These are phyloP conservation scores for Nothoprocta pentlandii DNA, from an alignment of 2,113 vertebrate genomes.

Conservation along the genomic window DNA sequence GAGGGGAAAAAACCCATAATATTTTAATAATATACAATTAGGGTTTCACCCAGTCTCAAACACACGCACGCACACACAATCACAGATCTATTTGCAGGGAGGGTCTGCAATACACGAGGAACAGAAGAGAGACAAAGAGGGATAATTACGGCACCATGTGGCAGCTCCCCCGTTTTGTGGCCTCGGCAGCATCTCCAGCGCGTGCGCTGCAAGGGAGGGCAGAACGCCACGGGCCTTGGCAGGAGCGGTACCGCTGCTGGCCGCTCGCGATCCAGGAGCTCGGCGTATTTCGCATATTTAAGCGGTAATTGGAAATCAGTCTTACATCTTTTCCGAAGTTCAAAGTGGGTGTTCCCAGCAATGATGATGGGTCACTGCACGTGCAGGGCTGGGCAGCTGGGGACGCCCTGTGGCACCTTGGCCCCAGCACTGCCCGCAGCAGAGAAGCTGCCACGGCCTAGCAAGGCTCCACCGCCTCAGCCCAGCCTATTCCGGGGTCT, in stretches of 20 bases:
- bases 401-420: too few relatives aligned
- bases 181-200: background rate
- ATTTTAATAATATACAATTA: conserved; percentile 77
- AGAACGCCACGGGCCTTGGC: background rate
- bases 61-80: background rate
- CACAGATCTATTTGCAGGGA: background rate
- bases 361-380: fast-evolving
- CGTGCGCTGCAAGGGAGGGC: background rate
- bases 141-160: conserved; percentile 22
- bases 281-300: background rate
- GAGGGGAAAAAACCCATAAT: conserved; percentile 50
- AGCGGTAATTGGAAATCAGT: background rate
- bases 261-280: background rate
- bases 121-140: conserved; percentile 15
- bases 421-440: background rate
- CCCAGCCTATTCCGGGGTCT: background rate
- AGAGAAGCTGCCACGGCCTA: background rate
- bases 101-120: background rate
- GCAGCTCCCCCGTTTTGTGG: conserved; percentile 2
- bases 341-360: background rate
- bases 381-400: background rate
- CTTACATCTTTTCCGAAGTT: fast-evolving
- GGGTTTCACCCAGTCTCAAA: background rate
- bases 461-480: background rate
- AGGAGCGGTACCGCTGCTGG: background rate